A percentile compares a stretch with the other conserved stretches of the same genome.
phyloP scores from a whole-genome alignment of 2,113 vertebrate species.

The Alosa alosa region DNA sequence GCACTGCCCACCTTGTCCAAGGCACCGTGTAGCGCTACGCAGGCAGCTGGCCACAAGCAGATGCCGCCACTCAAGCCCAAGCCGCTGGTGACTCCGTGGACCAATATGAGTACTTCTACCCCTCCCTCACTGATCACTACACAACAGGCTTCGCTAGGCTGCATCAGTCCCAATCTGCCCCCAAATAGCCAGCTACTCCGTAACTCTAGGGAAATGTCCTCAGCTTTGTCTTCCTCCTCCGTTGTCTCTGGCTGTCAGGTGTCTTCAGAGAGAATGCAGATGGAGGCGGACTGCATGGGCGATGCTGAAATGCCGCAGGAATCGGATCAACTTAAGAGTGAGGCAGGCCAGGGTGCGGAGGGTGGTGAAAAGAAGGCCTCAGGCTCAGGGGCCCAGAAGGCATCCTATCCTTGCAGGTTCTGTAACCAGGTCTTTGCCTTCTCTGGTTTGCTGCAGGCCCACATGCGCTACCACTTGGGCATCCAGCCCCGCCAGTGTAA shows the following conservation, averaged over 20 bases:
- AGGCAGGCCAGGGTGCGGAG: constrained; percentile 74
- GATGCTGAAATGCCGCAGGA: constrained; percentile 48
- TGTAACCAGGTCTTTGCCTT: constrained; percentile 91
- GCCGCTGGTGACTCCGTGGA: constrained; percentile 84
- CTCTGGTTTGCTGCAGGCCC: constrained; percentile 87
- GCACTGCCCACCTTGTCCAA: constrained; percentile 86
- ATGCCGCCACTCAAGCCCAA: constrained; percentile 93
- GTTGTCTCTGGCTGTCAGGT: constrained; percentile 37
- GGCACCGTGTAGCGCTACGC: constrained; percentile 74
- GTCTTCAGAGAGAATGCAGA: constrained; percentile 57
- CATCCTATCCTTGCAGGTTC: constrained; percentile 84
- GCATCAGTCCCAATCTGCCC: constrained; percentile 87
- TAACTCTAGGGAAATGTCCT: constrained; percentile 67
- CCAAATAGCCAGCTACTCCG: constrained; percentile 77
- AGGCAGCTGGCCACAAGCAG: constrained; percentile 76
- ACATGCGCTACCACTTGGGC: constrained; percentile 91
- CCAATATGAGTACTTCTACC: constrained; percentile 82
- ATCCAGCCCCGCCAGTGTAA: constrained; percentile 93
- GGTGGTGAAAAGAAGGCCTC: background rate
- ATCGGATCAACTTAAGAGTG: constrained; percentile 41
- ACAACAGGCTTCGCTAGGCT: constrained; percentile 91
- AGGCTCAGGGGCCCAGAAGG: too few relatives aligned
- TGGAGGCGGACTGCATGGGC: constrained; percentile 60
- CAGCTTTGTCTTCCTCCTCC: constrained; percentile 64
- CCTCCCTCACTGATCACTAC: constrained; percentile 87